phyloP scores from a whole-genome alignment of 2,888 invertebrate species.

The Drosophila paramelanica region DNA sequence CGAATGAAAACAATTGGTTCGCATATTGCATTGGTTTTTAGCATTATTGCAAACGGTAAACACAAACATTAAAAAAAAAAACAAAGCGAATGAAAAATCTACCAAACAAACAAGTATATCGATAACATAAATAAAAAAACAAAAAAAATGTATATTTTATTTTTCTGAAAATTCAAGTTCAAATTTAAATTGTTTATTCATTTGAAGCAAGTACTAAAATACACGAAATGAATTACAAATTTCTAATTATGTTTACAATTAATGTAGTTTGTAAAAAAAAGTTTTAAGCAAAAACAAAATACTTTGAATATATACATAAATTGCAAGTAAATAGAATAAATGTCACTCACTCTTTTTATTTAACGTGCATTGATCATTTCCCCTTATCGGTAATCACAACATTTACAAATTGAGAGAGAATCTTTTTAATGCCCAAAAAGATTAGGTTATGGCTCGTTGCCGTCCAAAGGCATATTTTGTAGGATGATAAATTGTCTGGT shows the following conservation, averaged over 20 bases:
- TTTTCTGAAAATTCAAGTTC: slow-evolving; percentile 56
- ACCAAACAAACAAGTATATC: slow-evolving; percentile 30
- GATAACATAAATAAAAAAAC: slow-evolving; percentile 9
- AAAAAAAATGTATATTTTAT: slow-evolving; percentile 3
- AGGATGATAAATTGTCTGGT: too few species aligned
- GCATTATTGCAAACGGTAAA: slow-evolving; percentile 13
- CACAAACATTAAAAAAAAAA: slow-evolving; percentile 10
- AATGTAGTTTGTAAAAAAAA: slow-evolving; percentile 77
- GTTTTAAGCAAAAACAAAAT: slow-evolving; percentile 72
- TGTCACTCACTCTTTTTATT: slow-evolving; percentile 78
- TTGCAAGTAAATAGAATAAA: slow-evolving; percentile 80
- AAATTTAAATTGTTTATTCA: slow-evolving; percentile 59
- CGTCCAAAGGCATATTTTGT: too few species aligned
- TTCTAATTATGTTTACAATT: slow-evolving; percentile 75
- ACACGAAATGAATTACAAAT: slow-evolving; percentile 68
- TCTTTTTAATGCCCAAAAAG: too few species aligned
- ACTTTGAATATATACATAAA: slow-evolving; percentile 79
- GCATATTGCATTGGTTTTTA: slow-evolving; percentile 50
- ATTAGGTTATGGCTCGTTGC: too few species aligned
- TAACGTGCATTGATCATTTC: slow-evolving; percentile 41
- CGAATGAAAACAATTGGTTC: slow-evolving; percentile 38
- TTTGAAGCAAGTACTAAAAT: slow-evolving; percentile 58
- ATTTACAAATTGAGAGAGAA: too few species aligned
- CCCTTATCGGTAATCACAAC: background rate
- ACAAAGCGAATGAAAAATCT: slow-evolving; percentile 14